A percentile compares a stretch with the other conserved stretches of the same genome.
phyloP scores from a whole-genome alignment of 2,888 invertebrate genomes.

The Boloria euphrosyne region DNA sequence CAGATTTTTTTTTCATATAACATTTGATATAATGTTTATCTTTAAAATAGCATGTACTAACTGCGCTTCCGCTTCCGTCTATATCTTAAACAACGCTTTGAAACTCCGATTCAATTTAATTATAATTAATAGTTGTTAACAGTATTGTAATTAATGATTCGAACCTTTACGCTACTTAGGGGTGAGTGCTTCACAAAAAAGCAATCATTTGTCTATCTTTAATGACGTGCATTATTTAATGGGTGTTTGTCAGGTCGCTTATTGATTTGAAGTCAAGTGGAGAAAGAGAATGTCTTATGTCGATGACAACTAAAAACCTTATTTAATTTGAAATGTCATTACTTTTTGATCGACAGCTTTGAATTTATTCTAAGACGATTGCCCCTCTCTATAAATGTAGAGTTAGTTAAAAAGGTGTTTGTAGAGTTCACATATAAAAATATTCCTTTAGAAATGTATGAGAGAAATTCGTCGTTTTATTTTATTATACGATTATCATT shows the following conservation, averaged over 20 bases:
- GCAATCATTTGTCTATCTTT: conserved; percentile 45
- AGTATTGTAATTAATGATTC: conserved; percentile 73
- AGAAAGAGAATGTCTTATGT: conserved; percentile 11
- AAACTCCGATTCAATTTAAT: conserved; percentile 67
- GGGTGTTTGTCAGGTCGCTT: conserved; percentile 33
- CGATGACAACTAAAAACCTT: conserved; percentile 15
- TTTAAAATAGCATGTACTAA: too few relatives aligned
- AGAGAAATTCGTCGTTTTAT: conserved; percentile 10
- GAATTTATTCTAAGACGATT: conserved; percentile 10
- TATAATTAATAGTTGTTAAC: conserved; percentile 75
- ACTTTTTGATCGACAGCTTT: conserved; percentile 12
- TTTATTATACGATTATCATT: conserved; percentile 13
- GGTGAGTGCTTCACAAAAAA: conserved; percentile 42
- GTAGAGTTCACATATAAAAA: conserved; percentile 2
- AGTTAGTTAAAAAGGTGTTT: background rate
- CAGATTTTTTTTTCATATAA: too few relatives aligned
- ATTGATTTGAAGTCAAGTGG: conserved; percentile 24
- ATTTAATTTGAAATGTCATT: conserved; percentile 12
- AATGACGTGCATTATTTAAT: conserved; percentile 47
- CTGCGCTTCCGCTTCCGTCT: conserved; percentile 37
- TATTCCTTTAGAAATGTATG: background rate
- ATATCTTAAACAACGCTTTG: conserved; percentile 42
- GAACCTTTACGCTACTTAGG: conserved; percentile 62
- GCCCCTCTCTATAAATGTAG: conserved; percentile 12
- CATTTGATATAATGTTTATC: too few relatives aligned